phyloP scores from a whole-genome alignment of 2,113 vertebrate species.

The Rhabdomys dilectus region DNA sequence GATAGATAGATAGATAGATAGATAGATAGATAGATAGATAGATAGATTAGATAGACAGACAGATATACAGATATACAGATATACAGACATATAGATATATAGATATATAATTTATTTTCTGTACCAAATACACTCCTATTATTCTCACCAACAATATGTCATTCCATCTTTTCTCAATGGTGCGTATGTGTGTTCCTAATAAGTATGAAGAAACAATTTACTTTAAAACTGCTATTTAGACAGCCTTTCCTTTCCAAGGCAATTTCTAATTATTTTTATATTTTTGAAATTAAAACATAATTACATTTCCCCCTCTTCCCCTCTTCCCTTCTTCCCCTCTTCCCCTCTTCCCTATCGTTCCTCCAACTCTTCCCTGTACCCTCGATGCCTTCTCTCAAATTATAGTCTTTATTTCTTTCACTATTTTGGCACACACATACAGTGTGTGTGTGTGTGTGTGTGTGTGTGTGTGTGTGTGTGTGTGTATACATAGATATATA shows the following conservation, averaged over 20 bases:
- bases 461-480: neutral
- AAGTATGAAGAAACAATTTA: neutral
- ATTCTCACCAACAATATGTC: neutral
- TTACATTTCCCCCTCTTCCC: neutral
- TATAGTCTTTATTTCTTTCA: neutral
- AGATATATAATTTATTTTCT: neutral
- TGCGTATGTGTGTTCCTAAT: neutral
- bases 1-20: neutral
- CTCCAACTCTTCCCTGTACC: neutral
- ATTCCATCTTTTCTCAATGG: neutral
- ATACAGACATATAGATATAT: neutral
- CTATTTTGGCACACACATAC: neutral
- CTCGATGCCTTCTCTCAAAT: neutral
- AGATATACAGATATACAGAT: neutral
- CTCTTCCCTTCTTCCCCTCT: neutral
- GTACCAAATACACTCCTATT: neutral
- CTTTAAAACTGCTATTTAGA: slow-evolving; percentile 13
- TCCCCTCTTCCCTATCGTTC: neutral
- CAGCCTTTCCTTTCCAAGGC: neutral
- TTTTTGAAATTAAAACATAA: neutral
- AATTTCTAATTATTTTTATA: neutral
- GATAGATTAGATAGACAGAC: neutral
- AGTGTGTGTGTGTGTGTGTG: neutral
- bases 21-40: neutral
- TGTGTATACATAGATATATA: neutral